phyloP scores from a whole-genome alignment of 2,797 vertebrate genomes.

The Florisuga fusca region DNA sequence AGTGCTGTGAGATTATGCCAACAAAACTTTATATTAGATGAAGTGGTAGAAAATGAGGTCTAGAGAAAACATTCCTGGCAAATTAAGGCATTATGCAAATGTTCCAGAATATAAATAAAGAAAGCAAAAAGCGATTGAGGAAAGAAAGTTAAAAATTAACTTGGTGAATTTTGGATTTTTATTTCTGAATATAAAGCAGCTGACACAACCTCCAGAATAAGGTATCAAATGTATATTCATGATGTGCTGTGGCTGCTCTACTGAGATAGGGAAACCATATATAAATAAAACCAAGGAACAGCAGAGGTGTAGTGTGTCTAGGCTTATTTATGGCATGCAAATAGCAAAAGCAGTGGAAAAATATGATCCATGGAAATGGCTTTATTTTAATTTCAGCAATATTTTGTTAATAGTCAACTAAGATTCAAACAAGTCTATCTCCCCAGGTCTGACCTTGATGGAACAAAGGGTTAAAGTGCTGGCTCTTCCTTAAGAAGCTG shows the following conservation, averaged over 20 bases:
- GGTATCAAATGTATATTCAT: not conserved
- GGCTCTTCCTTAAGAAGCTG: not conserved
- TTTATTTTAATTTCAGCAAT: not conserved
- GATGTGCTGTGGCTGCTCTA: not conserved
- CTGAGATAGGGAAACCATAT: not conserved
- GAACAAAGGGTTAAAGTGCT: not conserved
- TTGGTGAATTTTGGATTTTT: not conserved
- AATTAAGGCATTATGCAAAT: not conserved
- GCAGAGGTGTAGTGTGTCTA: not conserved
- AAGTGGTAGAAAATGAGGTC: not conserved
- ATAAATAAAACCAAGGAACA: not conserved
- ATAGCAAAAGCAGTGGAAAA: not conserved
- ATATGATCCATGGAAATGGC: not conserved
- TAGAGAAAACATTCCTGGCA: not conserved
- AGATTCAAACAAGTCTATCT: not conserved
- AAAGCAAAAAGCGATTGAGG: not conserved
- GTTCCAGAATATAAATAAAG: not conserved
- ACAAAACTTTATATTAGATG: not conserved
- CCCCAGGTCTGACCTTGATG: not conserved
- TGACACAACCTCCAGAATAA: not conserved
- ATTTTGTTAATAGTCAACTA: not conserved
- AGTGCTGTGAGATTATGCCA: not conserved
- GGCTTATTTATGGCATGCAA: not conserved
- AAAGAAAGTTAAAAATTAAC: not conserved
- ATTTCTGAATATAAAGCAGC: not conserved